Conservation (phyloP, 2,797 vertebrate genomes). For the Pangasius djambal region DNA sequence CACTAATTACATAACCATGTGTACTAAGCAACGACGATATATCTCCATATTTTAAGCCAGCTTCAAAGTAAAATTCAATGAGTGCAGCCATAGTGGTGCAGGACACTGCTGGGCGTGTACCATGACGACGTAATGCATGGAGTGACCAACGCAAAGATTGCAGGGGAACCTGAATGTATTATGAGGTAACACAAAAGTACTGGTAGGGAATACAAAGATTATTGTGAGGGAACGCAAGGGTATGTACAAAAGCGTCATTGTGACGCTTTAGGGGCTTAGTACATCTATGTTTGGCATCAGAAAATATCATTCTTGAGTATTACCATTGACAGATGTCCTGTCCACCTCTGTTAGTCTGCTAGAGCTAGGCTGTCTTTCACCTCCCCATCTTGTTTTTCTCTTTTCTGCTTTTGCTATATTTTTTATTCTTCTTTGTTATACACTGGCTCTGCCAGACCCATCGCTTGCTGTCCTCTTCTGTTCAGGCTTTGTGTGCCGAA, state of each 20-base stretch:
- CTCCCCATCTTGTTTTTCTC: neutral
- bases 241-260: neutral
- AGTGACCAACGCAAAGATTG: neutral
- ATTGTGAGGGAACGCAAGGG: neutral
- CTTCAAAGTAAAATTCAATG: neutral
- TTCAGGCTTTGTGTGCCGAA: slow-evolving; percentile 16
- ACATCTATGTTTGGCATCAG: neutral
- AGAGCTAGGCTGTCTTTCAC: neutral
- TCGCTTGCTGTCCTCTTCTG: slow-evolving; percentile 24
- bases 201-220: neutral
- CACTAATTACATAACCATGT: neutral
- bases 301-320: neutral
- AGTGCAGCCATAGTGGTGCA: neutral
- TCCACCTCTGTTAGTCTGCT: neutral
- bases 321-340: neutral
- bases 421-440: slow-evolving; percentile 32
- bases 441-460: slow-evolving; percentile 36
- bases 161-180: neutral
- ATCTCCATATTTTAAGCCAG: neutral
- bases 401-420: slow-evolving; percentile 4
- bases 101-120: neutral
- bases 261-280: neutral
- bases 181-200: neutral
- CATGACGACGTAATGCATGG: neutral
- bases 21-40: neutral